phyloP scores from a whole-genome alignment of 2,113 vertebrate genomes.

The Dromas ardeola region DNA sequence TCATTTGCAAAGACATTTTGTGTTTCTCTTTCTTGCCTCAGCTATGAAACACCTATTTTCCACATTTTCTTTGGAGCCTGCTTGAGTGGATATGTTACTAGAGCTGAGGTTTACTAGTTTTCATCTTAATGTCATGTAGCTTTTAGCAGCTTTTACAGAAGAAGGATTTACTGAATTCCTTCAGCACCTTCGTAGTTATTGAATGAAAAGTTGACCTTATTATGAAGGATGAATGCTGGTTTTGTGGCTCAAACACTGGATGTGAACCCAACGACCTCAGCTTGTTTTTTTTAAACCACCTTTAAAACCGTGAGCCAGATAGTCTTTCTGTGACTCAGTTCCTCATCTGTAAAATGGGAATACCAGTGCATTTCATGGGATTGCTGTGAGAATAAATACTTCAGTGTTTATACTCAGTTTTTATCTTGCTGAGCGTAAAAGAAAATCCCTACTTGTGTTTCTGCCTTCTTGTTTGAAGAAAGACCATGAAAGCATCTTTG shows the following conservation, averaged over 20 bases:
- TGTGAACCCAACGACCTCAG: background rate
- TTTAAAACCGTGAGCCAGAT: background rate
- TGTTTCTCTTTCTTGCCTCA: background rate
- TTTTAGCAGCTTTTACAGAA: conserved; percentile 37
- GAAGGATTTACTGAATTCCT: conserved; percentile 31
- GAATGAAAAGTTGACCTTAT: conserved; percentile 22
- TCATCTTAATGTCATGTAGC: background rate
- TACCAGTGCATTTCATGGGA: conserved; percentile 1
- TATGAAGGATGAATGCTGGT: conserved; percentile 19
- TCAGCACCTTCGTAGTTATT: background rate
- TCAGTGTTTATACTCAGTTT: conserved; percentile 13
- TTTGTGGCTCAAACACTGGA: conserved; percentile 9
- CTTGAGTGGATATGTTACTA: background rate
- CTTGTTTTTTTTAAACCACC: conserved; percentile 12
- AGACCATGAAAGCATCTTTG: conserved; percentile 54
- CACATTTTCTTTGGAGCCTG: background rate
- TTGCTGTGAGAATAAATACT: conserved; percentile 49
- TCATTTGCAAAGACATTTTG: background rate
- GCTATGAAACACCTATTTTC: background rate
- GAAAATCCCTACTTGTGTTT: conserved; percentile 47
- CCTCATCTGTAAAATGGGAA: conserved; percentile 37
- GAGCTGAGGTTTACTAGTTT: conserved; percentile 13
- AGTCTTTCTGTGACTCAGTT: conserved; percentile 35
- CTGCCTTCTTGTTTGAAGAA: conserved; percentile 57
- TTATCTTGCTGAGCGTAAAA: conserved; percentile 49